Base-by-base conservation (phyloP, 2,888 invertebrate genomes). In the Sinotaia quadrata region DNA sequence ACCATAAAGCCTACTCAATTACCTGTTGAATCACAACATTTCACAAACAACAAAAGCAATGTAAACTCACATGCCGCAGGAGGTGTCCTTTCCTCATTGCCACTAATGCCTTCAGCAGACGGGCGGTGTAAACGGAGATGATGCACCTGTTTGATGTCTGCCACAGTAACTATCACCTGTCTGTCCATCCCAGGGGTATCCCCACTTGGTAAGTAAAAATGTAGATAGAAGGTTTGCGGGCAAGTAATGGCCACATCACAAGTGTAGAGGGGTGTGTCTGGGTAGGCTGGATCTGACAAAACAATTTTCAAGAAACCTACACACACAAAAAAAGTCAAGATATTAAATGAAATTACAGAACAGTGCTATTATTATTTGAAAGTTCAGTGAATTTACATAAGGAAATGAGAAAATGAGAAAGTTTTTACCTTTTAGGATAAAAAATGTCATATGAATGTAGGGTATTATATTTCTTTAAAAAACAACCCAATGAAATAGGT, bases 221-320 rank as follows among this genome's bases (percentile, higher is more conserved):
- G 73, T 29, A 87, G 44, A 57, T 71, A 69, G 74, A 87, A 87
- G 31, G 62, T 66, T 36, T 67, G 71, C 4, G 86, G 85, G 73
- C 87, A 86, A 59, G 79, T 76, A 37, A 86, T 77, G 7, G 79
- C 82, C 2, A 84, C 73, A 61, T 85, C 84, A 68, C 81, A 83
- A 57, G 83, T 73, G 69, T 82, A 86, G 58, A 86, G 60, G 4
- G 81, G 74, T 34, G 74, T 59, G 5, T 71, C 63, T 0, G 80
- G 76, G 69, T 85, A 85, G 34, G 66, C 71, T 0, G 84, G 81
- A 69, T 86, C 85, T 12, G 79, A 77, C 12, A 87, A 74, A 41
- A 79, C 78, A 29, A 87, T 68, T 34, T 74, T 75, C 31, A 87
- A 77, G 57, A 82, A 80, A 52, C 86, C 87, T 86, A 78, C 0